Evolutionary conservation across 2,113 vertebrate species (phyloP).

Genomic region (Pogona vitticeps): DNA sequence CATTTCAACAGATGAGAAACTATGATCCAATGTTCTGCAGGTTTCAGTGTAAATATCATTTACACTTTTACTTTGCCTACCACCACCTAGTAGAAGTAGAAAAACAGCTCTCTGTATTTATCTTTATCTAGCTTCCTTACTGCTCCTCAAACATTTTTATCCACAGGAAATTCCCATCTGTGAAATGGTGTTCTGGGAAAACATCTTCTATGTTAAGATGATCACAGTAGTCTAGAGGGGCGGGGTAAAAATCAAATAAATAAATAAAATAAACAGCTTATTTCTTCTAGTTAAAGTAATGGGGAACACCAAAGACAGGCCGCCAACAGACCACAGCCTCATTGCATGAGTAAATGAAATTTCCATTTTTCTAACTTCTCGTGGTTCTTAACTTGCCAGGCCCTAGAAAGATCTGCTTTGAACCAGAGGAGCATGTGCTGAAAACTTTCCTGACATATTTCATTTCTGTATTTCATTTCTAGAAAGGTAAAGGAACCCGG

Average conservation of each 20-base stretch:
- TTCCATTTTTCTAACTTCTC: neutral
- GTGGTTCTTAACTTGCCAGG: neutral
- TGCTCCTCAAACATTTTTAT: neutral
- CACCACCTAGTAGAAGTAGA: conserved; percentile 24
- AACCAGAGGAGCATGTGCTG: neutral
- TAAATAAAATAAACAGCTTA: too few species aligned
- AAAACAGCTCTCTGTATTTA: neutral
- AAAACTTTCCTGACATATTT: neutral
- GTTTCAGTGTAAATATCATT: conserved; percentile 22
- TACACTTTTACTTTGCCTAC: conserved; percentile 26
- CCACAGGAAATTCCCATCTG: conserved; percentile 43
- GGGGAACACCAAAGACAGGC: conserved; percentile 35
- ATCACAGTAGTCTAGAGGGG: too few species aligned
- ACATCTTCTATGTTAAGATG: neutral
- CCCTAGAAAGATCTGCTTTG: neutral
- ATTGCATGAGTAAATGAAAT: neutral
- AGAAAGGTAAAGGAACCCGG: neutral
- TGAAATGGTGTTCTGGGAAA: conserved; percentile 25
- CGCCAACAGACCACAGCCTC: neutral
- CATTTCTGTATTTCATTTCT: neutral
- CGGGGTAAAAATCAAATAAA: too few species aligned
- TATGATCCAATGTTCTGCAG: conserved; percentile 5
- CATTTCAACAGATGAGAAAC: neutral
- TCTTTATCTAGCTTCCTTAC: conserved; percentile 12
- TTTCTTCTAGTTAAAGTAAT: conserved; percentile 32